phyloP scores from a whole-genome alignment of 2,113 vertebrate species.

The Gallinago paraguaiae region DNA sequence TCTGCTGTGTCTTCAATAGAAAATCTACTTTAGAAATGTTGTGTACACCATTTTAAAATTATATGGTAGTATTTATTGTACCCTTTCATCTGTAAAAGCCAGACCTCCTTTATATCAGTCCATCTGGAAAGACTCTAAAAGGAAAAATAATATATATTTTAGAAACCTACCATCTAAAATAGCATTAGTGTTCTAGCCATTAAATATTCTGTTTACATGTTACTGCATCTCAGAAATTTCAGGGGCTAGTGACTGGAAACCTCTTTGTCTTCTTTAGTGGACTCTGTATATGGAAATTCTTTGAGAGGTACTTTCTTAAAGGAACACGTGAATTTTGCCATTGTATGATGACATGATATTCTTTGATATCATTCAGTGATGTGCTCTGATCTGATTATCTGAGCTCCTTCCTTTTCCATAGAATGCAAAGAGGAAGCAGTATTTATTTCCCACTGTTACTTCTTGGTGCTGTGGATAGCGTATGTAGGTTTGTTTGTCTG shows the following conservation, averaged over 20 bases:
- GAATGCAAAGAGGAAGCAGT: background rate
- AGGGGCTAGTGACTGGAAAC: background rate
- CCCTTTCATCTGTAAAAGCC: slow-evolving; percentile 37
- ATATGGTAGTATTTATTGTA: slow-evolving; percentile 23
- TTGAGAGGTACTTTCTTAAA: background rate
- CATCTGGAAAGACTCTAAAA: slow-evolving; percentile 16
- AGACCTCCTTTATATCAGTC: background rate
- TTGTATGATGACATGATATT: background rate
- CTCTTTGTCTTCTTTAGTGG: background rate
- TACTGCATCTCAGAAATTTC: background rate
- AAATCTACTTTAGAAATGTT: slow-evolving; percentile 49
- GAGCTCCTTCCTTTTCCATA: background rate
- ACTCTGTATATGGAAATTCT: background rate
- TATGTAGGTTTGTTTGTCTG: background rate
- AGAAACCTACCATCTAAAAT: background rate
- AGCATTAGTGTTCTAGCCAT: background rate
- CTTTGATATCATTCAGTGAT: background rate
- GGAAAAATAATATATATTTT: slow-evolving; percentile 17
- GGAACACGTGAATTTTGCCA: background rate
- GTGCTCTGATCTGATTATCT: background rate
- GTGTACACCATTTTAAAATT: slow-evolving; percentile 30
- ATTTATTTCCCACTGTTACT: background rate
- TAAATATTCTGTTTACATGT: background rate
- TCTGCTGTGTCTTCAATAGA: slow-evolving; percentile 31
- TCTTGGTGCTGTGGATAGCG: background rate